phyloP scores from a whole-genome alignment of 2,888 invertebrate species.

The Coremacera marginata region DNA sequence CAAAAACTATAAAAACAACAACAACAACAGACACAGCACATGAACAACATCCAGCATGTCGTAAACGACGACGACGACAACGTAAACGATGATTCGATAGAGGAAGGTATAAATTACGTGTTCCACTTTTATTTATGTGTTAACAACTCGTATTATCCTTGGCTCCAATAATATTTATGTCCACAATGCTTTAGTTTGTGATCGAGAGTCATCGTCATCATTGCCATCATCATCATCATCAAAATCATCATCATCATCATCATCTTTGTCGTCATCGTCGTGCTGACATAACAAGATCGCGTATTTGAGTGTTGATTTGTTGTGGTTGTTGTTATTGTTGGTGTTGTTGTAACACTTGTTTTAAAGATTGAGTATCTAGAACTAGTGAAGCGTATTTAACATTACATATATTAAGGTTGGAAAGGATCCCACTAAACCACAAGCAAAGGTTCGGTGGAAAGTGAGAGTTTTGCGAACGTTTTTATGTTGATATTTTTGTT shows the following conservation, averaged over 20 bases:
- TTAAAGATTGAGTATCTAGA: background rate
- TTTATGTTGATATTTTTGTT: too few species aligned
- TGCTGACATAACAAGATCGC: constrained; percentile 2
- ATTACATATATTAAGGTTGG: too few species aligned
- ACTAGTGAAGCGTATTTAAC: too few species aligned
- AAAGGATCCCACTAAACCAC: too few species aligned
- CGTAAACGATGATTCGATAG: background rate
- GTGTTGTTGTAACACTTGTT: background rate
- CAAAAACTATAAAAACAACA: background rate
- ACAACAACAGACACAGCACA: background rate
- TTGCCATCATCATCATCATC: constrained; percentile 33
- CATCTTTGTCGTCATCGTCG: constrained; percentile 26
- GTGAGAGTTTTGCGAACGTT: too few species aligned
- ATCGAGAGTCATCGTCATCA: background rate
- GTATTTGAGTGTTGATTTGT: constrained; percentile 36
- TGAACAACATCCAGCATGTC: background rate
- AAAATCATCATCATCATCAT: constrained; percentile 27
- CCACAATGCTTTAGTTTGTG: background rate
- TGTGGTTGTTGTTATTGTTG: constrained; percentile 43
- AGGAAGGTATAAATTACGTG: constrained; percentile 47
- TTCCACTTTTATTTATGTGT: constrained; percentile 46
- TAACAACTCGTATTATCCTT: constrained; percentile 36
- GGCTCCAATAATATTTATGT: constrained; percentile 12
- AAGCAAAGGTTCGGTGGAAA: too few species aligned
- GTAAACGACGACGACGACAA: constrained; percentile 7